Percentiles rank a stretch among this genome's conserved stretches.
These are phyloP conservation scores for Pogoniulus pusillus DNA, from an alignment of 2,797 vertebrate genomes.

Conservation along the genomic window DNA sequence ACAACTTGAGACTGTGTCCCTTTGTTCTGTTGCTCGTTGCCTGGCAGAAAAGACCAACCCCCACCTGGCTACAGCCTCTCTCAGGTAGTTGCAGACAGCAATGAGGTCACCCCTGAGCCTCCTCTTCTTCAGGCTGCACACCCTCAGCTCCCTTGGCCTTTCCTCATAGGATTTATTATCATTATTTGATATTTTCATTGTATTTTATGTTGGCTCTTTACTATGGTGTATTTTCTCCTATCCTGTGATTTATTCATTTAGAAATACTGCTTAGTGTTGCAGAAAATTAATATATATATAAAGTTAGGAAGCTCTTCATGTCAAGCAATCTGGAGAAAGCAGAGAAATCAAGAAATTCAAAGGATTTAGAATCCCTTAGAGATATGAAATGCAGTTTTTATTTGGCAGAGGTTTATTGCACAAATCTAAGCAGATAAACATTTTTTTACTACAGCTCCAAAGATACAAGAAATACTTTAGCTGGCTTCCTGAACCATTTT, in stretches of 20 bases:
- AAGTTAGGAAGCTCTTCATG: neutral
- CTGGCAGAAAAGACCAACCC: no score
- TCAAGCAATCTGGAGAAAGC: neutral
- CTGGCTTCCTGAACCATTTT: neutral
- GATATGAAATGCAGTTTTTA: neutral
- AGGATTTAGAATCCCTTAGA: neutral
- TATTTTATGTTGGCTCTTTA: neutral
- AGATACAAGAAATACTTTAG: fast-evolving
- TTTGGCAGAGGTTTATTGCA: neutral
- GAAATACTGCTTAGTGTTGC: neutral
- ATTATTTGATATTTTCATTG: neutral
- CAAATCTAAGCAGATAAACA: neutral
- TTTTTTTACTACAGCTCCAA: neutral
- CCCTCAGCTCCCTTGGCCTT: no score
- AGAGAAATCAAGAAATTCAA: neutral
- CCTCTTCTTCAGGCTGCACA: no score
- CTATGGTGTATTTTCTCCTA: neutral
- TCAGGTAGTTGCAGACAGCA: no score
- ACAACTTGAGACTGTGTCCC: no score
- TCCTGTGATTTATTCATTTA: neutral
- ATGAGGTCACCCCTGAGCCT: no score
- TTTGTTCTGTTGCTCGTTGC: no score
- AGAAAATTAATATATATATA: neutral
- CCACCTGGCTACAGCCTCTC: no score
- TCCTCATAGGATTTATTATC: no score